Evolutionary conservation across 2,888 invertebrate species (phyloP), one percentile per base, ranked within the genome.

Genomic region (Altica lythri): DNA sequence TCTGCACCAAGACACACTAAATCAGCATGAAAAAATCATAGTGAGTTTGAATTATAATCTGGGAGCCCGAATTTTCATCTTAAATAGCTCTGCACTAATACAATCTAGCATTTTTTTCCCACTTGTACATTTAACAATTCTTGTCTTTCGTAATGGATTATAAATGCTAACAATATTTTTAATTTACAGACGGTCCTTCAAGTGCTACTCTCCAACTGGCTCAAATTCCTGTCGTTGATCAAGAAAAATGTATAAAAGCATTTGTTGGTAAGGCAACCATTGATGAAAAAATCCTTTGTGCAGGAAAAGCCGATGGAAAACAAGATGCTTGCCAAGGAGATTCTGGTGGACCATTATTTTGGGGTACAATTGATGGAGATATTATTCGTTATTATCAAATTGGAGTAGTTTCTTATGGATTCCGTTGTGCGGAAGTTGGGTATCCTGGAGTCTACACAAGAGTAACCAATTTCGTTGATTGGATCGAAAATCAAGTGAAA

Each of bases 321-420:
- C 84, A 83, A 70, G 90, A 90, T 69, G 83, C 89, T 32, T 90
- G 89, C 65, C 84, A 86, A 77, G 89, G 91, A 1, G 92, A 92
- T 76, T 90, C 89, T 40, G 92, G 92, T 0, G 92, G 92, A 2
- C 91, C 92, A 0, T 75, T 92, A 9, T 88, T 90, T 86, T 80
- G 62, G 30, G 68, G 64, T 2, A 27, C 32, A 9, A 29, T 30
- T 2, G 50, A 57, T 32, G 40, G 42, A 1, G 30, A 66, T 63
- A 18, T 81, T 72, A 6, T 64, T 17, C 55, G 49, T n/a, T 73
- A 67, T 77, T 84, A 85, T 69, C 81, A 86, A 65, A 84, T 86
- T 42, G 88, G 87, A 1, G 77, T 87, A 1, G 86, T 86, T 1
- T 85, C 86, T 0, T 88, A 84, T 68, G 87, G 86, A 2, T 82